phyloP scores from a whole-genome alignment of 2,797 vertebrate species.

The Acropternis orthonyx region DNA sequence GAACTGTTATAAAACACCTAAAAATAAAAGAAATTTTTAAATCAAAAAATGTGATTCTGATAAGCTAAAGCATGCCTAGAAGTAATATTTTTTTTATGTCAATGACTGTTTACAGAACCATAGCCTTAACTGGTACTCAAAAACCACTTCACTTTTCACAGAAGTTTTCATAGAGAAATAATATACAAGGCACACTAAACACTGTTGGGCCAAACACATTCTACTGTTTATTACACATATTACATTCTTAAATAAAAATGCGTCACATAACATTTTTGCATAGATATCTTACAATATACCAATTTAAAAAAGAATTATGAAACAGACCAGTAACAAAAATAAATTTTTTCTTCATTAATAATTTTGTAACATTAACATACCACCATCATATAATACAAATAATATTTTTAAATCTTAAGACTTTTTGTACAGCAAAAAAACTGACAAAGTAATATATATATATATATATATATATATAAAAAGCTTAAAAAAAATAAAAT shows the following conservation, averaged over 20 bases:
- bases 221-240: constrained; percentile 99
- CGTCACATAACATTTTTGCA: constrained; percentile 99
- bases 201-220: constrained; percentile 89
- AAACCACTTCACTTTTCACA: not conserved
- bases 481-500: constrained; percentile 86
- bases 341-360: constrained; percentile 99
- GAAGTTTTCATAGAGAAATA: constrained; percentile 39
- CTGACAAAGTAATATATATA: constrained; percentile 85
- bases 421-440: constrained; percentile 98
- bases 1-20: not conserved
- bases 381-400: constrained; percentile 99
- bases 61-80: not conserved
- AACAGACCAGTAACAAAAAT: constrained; percentile 99
- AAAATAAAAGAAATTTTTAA: not conserved
- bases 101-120: not conserved
- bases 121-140: not conserved
- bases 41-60: not conserved
- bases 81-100: not conserved
- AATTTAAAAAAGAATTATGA: constrained; percentile 99
- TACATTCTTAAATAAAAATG: constrained; percentile 99
- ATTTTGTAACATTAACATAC: constrained; percentile 98
- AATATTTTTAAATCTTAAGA: constrained; percentile 95
- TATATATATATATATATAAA: constrained; percentile 79
- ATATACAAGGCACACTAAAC: constrained; percentile 69
- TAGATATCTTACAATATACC: constrained; percentile 99